phyloP scores from a whole-genome alignment of 2,888 invertebrate genomes.

The Nematopogon swammerdamellus region DNA sequence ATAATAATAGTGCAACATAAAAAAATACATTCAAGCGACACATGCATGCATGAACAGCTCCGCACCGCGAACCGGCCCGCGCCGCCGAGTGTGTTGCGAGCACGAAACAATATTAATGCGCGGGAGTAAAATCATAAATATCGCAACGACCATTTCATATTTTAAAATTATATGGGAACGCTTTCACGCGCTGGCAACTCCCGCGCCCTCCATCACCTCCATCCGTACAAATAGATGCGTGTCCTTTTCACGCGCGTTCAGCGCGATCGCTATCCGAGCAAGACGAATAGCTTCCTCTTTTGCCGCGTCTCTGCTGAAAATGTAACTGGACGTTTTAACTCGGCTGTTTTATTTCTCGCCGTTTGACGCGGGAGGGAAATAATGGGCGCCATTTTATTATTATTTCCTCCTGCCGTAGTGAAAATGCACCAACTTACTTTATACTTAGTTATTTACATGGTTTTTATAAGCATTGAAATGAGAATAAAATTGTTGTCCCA shows the following conservation, averaged over 20 bases:
- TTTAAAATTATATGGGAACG: not conserved
- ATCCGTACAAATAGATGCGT: not conserved
- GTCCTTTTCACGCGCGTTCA: conserved; percentile 20
- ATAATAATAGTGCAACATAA: too few relatives aligned
- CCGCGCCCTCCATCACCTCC: not conserved
- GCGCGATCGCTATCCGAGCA: conserved; percentile 31
- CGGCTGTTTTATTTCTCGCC: not conserved
- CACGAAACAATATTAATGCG: not conserved
- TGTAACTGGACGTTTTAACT: conserved; percentile 1
- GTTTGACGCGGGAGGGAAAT: not conserved
- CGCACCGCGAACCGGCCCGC: too few relatives aligned
- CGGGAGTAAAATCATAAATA: not conserved
- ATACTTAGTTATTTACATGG: too few relatives aligned
- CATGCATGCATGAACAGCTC: too few relatives aligned
- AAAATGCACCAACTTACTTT: too few relatives aligned
- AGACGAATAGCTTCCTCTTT: conserved; percentile 21
- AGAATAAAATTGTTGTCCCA: too few relatives aligned
- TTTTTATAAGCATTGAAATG: too few relatives aligned
- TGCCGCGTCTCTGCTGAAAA: not conserved
- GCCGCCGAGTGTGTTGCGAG: not conserved
- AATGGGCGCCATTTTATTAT: not conserved
- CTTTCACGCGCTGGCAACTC: not conserved
- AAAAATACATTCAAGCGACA: too few relatives aligned
- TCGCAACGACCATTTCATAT: not conserved
- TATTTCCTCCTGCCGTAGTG: not conserved